These are phyloP conservation scores for Acronicta leporina DNA, from an alignment of 2,888 invertebrate genomes.

Conservation along the genomic window DNA sequence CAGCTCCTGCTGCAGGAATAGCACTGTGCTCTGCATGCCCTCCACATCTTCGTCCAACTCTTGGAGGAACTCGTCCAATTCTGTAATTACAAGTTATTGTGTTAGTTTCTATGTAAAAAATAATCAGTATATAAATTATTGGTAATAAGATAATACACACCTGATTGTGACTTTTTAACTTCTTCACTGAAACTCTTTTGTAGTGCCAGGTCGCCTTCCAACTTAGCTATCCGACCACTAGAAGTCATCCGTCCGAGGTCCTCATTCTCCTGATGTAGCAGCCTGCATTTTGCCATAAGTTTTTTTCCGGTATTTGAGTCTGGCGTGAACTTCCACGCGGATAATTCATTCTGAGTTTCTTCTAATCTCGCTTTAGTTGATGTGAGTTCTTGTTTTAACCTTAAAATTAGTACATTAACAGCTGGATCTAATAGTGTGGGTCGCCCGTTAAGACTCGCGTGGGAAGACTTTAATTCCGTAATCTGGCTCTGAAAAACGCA, in stretches of 20 bases:
- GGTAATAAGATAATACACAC: slow-evolving; percentile 81
- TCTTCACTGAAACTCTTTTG: slow-evolving; percentile 98
- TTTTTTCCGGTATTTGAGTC: slow-evolving; percentile 99
- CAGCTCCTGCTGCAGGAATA: slow-evolving; percentile 97
- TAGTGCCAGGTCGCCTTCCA: slow-evolving; percentile 98
- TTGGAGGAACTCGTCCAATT: slow-evolving; percentile 98
- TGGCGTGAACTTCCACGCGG: slow-evolving; percentile 99
- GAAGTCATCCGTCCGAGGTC: slow-evolving; percentile 98
- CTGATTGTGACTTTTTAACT: slow-evolving; percentile 98
- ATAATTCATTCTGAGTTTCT: slow-evolving; percentile 98
- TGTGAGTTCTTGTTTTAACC: slow-evolving; percentile 96
- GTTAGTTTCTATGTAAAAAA: slow-evolving; percentile 6
- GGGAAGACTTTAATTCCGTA: slow-evolving; percentile 96
- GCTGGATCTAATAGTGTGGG: slow-evolving; percentile 96
- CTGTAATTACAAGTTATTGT: slow-evolving; percentile 83
- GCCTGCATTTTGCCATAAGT: slow-evolving; percentile 98
- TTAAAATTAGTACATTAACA: slow-evolving; percentile 97
- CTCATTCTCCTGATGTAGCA: slow-evolving; percentile 98
- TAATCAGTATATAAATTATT: too few species aligned
- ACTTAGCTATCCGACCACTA: slow-evolving; percentile 97
- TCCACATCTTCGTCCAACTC: slow-evolving; percentile 99
- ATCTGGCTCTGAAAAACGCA: slow-evolving; percentile 94
- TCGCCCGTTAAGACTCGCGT: slow-evolving; percentile 94
- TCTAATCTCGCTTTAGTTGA: slow-evolving; percentile 97
- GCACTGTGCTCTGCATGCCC: slow-evolving; percentile 99